Conservation (phyloP, 2,888 invertebrate genomes). For the Eurois occulta region DNA sequence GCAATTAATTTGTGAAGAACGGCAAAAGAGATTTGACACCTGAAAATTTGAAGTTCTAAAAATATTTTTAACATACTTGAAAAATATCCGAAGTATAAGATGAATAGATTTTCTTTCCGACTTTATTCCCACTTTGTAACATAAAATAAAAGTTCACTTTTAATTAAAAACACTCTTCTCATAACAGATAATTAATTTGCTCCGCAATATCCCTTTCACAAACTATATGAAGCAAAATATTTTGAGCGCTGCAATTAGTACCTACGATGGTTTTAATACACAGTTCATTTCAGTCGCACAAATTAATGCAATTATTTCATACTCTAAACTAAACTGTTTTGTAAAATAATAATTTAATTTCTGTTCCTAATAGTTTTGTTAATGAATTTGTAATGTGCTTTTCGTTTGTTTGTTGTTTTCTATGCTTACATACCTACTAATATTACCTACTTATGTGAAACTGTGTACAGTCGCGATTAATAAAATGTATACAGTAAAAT, state of each 20-base stretch:
- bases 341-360: slow-evolving; percentile 8
- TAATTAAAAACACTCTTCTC: slow-evolving; percentile 25
- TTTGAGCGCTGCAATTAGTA: slow-evolving; percentile 46
- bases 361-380: slow-evolving; percentile 7
- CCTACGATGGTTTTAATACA: slow-evolving; percentile 10
- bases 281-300: slow-evolving; percentile 3
- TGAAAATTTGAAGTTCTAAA: background rate
- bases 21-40: background rate
- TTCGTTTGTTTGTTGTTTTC: background rate
- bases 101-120: too few species aligned
- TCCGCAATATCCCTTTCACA: slow-evolving; percentile 16
- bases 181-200: slow-evolving; percentile 25
- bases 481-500: background rate
- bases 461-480: background rate
- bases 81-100: too few species aligned
- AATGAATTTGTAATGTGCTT: slow-evolving; percentile 22
- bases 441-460: background rate
- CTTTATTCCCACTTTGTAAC: background rate
- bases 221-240: slow-evolving; percentile 6
- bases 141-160: background rate
- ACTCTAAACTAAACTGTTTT: background rate
- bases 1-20: background rate
- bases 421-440: background rate
- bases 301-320: slow-evolving; percentile 28
- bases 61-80: too few species aligned